These are phyloP conservation scores for Nycticryphes semicollaris DNA, from an alignment of 2,113 vertebrate species.

Conservation along the genomic window DNA sequence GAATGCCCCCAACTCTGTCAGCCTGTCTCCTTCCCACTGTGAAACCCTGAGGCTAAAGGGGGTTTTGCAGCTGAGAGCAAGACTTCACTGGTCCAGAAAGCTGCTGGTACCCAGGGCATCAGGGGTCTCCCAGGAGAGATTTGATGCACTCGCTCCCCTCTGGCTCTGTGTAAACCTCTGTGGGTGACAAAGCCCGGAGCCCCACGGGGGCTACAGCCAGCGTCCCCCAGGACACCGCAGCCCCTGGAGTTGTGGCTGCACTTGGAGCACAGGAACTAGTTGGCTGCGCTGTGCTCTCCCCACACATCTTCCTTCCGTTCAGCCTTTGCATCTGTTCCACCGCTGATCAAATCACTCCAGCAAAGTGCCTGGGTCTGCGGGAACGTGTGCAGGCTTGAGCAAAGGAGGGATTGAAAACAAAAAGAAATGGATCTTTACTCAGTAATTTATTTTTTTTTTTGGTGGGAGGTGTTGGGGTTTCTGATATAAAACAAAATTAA, in stretches of 20 bases:
- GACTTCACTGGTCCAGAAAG: not conserved
- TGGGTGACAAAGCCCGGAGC: not conserved
- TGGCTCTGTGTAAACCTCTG: not conserved
- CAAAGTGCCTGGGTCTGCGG: not conserved
- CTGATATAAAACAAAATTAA: not conserved
- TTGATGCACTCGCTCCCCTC: not conserved
- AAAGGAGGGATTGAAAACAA: not conserved
- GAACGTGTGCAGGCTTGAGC: not conserved
- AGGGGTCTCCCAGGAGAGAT: not conserved
- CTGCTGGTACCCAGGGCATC: not conserved
- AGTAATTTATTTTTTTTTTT: not conserved
- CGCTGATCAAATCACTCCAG: not conserved
- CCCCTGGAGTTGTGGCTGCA: accelerated
- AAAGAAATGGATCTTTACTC: not conserved
- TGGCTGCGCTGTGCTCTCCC: not conserved
- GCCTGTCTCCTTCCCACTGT: accelerated
- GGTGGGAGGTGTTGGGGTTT: not conserved
- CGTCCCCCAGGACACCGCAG: not conserved
- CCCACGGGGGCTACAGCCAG: not conserved
- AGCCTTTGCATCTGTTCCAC: not conserved
- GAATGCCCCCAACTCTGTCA: too few relatives aligned
- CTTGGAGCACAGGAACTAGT: not conserved
- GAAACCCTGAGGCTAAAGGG: not conserved
- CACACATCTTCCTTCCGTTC: not conserved
- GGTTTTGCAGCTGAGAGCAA: not conserved